These are phyloP conservation scores for Poecile montanus DNA, from an alignment of 2,797 vertebrate species.

Conservation along the genomic window DNA sequence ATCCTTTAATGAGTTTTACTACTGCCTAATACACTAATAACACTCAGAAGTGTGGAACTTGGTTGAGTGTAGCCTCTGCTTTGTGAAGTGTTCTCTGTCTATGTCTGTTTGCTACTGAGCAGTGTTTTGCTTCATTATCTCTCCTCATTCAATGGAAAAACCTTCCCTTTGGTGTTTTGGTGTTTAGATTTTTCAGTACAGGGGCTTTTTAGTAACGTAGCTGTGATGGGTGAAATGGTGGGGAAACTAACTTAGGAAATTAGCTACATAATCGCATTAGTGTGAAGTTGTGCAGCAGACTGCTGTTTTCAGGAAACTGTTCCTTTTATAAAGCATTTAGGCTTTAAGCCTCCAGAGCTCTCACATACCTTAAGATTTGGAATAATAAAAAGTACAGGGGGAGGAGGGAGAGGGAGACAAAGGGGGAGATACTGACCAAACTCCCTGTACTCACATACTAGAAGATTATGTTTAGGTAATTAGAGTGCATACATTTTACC, in stretches of 20 bases:
- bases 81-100: background rate
- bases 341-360: slow-evolving; percentile 72
- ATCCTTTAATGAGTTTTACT: slow-evolving; percentile 28
- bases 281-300: slow-evolving; percentile 85
- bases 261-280: slow-evolving; percentile 94
- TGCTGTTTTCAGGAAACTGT: slow-evolving; percentile 83
- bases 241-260: slow-evolving; percentile 93
- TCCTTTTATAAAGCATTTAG: slow-evolving; percentile 81
- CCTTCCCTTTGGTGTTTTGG: slow-evolving; percentile 36
- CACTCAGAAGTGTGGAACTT: background rate
- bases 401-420: background rate
- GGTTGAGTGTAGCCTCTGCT: background rate
- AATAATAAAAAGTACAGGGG: slow-evolving; percentile 28
- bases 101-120: background rate
- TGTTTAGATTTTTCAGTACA: slow-evolving; percentile 57
- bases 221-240: slow-evolving; percentile 88
- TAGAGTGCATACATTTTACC: background rate
- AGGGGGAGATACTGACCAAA: background rate
- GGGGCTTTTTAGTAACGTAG: slow-evolving; percentile 72
- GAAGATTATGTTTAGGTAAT: background rate
- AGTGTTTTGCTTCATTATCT: slow-evolving; percentile 49
- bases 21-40: background rate
- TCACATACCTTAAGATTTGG: slow-evolving; percentile 62
- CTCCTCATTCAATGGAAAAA: background rate
- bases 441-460: background rate